Evolutionary conservation across 2,113 vertebrate species (phyloP).

Genomic region (Arothron firmamentum): DNA sequence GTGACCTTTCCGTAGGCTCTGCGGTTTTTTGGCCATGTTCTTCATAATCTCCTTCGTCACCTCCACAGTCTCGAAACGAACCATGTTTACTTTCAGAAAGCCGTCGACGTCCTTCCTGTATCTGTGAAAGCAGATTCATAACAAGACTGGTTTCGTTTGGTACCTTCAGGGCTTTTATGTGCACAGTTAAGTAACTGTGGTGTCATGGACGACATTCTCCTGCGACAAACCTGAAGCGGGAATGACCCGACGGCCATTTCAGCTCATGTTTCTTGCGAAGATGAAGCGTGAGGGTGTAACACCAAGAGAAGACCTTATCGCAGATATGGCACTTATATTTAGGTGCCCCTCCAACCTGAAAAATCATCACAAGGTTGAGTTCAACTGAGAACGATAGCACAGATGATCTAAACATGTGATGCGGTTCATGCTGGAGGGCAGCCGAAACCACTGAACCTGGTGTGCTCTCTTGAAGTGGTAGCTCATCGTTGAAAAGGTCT

Average conservation of each 20-base stretch:
- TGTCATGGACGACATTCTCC: not conserved
- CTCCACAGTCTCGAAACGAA: slow-evolving; percentile 76
- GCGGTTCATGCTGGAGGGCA: not conserved
- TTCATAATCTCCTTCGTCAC: slow-evolving; percentile 81
- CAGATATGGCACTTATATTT: slow-evolving; percentile 79
- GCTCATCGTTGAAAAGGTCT: slow-evolving; percentile 61
- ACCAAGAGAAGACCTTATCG: slow-evolving; percentile 80
- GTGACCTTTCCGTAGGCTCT: slow-evolving; percentile 58
- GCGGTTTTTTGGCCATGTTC: slow-evolving; percentile 78
- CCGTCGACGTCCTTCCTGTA: slow-evolving; percentile 75
- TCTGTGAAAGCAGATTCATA: slow-evolving; percentile 33
- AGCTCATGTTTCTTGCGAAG: slow-evolving; percentile 77
- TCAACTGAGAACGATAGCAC: not conserved
- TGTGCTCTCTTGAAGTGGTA: slow-evolving; percentile 72
- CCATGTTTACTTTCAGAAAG: slow-evolving; percentile 75
- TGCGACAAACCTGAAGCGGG: slow-evolving; percentile 72
- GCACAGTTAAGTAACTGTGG: not conserved
- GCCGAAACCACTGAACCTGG: slow-evolving; percentile 46
- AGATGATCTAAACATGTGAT: not conserved
- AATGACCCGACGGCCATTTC: slow-evolving; percentile 78
- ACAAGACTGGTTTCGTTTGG: not conserved
- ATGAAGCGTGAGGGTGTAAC: slow-evolving; percentile 75
- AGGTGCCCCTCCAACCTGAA: slow-evolving; percentile 69
- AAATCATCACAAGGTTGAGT: not conserved
- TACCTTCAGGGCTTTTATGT: not conserved